These are phyloP conservation scores for Chouioia cunea DNA, from an alignment of 2,888 invertebrate species.

Conservation along the genomic window DNA sequence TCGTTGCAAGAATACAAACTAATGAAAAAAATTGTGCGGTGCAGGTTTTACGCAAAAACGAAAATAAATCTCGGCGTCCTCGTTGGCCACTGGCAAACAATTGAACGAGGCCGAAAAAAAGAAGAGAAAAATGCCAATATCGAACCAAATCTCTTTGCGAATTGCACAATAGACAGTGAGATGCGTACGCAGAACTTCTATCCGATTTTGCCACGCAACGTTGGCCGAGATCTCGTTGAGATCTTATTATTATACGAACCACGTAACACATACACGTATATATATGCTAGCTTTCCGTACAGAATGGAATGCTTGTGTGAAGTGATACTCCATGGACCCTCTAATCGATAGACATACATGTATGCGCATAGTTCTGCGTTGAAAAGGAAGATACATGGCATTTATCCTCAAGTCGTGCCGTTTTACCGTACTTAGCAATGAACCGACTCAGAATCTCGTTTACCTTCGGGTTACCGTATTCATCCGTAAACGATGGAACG, in stretches of 20 bases:
- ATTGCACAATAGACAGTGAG: slow-evolving; percentile 18
- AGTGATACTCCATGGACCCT: slow-evolving; percentile 64
- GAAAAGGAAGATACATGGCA: slow-evolving; percentile 54
- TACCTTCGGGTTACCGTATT: slow-evolving; percentile 50
- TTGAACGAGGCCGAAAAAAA: not conserved
- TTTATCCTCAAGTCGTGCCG: slow-evolving; percentile 68
- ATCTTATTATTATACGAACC: slow-evolving; percentile 1
- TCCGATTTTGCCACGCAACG: slow-evolving; percentile 1
- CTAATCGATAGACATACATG: slow-evolving; percentile 65
- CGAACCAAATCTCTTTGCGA: slow-evolving; percentile 36
- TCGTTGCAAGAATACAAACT: no score
- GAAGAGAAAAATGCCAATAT: slow-evolving; percentile 34
- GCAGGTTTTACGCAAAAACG: not conserved
- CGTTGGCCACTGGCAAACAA: not conserved
- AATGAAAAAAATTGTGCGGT: no score
- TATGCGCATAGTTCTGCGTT: slow-evolving; percentile 55
- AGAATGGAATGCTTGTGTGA: not conserved
- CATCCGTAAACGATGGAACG: slow-evolving; percentile 50
- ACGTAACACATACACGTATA: not conserved
- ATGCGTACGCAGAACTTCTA: not conserved
- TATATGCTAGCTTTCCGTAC: not conserved
- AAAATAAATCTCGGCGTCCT: slow-evolving; percentile 2
- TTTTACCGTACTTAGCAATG: slow-evolving; percentile 65
- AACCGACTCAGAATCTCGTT: slow-evolving; percentile 52
- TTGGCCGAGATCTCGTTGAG: not conserved